Evolutionary conservation across 37 sponge, comb jelly and placozoan genomes (phyloP), one percentile per base, ranked within the genome.

Genomic region (Cladorhizidae sp.): DNA sequence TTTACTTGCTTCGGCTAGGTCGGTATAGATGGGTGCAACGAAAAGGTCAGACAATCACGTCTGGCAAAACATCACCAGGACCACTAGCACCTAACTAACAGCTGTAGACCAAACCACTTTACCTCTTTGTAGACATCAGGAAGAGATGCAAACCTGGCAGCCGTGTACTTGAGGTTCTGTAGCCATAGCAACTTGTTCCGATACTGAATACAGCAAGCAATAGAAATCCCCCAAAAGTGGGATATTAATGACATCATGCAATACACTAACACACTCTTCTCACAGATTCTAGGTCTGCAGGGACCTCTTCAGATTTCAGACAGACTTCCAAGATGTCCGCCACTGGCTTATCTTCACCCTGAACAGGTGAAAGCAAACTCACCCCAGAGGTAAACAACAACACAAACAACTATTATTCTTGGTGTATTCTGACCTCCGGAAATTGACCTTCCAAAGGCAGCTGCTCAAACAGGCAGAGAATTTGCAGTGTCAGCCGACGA

Each of bases 91-190:
- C n/a, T n/a, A n/a, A n/a, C n/a, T n/a, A n/a, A n/a, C n/a, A n/a
- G n/a, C n/a, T n/a, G n/a, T n/a, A n/a, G n/a, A n/a, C n/a, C n/a
- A n/a, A 25, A 2, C 22, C 22, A 38, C 40, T 38, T 36, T 57
- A 89, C 90, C 79, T 90, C 91, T 73, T 70, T 81, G 67, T 68
- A 77, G 42, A 71, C 22, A 1, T 72, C 65, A 56, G 88, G 83
- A 23, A 91, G 69, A 9, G 18, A 15, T 17, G 35, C 22, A 32
- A 77, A 76, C 15, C 20, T 42, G 40, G 59, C 37, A 23, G 81
- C 50, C 1, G 23, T 42, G 57, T 92, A 87, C 79, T 84, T 79
- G 23, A 92, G 57, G 40, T 79, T 87, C 58, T 80, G 49, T 5
- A 92, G 49, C 31, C 68, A 65, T 28, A 87, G 75, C 18, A 92